Evolutionary conservation across 2,888 invertebrate species (phyloP).

Genomic region (Heliconius erato): DNA sequence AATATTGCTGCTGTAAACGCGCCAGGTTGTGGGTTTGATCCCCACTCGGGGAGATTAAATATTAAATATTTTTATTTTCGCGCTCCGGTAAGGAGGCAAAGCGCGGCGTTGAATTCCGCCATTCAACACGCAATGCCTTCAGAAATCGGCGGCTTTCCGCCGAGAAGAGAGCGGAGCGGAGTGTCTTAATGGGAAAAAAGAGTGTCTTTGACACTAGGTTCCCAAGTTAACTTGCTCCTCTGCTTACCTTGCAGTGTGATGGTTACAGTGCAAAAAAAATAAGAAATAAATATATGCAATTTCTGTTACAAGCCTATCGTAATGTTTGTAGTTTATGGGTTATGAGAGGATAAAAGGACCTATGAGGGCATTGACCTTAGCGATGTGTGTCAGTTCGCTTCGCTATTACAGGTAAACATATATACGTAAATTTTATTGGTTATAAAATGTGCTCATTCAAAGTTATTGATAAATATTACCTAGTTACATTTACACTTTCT

Average conservation of each 20-base stretch:
- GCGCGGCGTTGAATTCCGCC: too few relatives aligned
- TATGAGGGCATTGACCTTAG: conserved; percentile 31
- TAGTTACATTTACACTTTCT: not conserved
- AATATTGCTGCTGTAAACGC: too few relatives aligned
- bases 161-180: too few relatives aligned
- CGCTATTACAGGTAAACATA: conserved; percentile 2
- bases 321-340: conserved; percentile 35
- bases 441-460: not conserved
- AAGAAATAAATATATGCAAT: not conserved
- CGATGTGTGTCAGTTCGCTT: conserved; percentile 22
- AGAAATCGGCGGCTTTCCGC: too few relatives aligned
- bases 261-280: not conserved
- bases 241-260: not conserved
- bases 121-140: too few relatives aligned
- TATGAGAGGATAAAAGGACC: conserved; percentile 12
- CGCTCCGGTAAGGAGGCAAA: too few relatives aligned
- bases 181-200: too few relatives aligned
- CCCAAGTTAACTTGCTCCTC: too few relatives aligned
- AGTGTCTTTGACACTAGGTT: not conserved
- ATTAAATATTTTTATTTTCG: too few relatives aligned
- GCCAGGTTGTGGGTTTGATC: too few relatives aligned
- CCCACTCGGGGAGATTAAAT: too few relatives aligned
- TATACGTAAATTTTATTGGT: not conserved
- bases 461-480: not conserved
- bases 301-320: conserved; percentile 8